phyloP scores from a whole-genome alignment of 2,888 invertebrate genomes.

The Dolichopus griseipennis region DNA sequence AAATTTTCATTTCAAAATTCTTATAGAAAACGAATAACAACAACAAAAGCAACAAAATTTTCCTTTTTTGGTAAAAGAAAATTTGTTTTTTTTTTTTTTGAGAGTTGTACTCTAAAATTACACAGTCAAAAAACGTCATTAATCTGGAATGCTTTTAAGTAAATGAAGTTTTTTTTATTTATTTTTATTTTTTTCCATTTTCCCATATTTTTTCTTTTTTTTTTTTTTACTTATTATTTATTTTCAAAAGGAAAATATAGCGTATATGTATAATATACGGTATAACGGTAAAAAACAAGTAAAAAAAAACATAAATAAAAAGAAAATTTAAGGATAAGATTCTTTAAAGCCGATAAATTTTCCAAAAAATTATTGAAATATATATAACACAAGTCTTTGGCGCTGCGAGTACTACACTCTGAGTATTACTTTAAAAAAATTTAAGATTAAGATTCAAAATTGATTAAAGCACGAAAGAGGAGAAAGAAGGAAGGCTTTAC shows the following conservation, averaged over 20 bases:
- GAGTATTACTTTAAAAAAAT: too few species aligned
- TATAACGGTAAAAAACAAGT: too few species aligned
- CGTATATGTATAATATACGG: too few species aligned
- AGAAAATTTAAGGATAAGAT: not conserved
- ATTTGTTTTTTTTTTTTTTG: not conserved
- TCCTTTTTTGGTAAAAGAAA: too few species aligned
- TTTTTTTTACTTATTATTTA: too few species aligned
- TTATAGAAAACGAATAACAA: not conserved
- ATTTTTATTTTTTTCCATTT: not conserved
- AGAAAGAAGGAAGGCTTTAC: too few species aligned
- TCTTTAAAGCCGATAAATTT: slow-evolving; percentile 1
- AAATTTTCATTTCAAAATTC: too few species aligned
- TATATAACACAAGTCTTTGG: too few species aligned
- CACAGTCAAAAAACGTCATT: not conserved
- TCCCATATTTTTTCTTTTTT: not conserved
- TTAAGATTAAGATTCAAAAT: not conserved
- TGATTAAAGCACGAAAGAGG: not conserved
- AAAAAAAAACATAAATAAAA: not conserved
- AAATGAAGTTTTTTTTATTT: not conserved
- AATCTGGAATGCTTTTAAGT: slow-evolving; percentile 6
- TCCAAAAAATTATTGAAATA: not conserved
- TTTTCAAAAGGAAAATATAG: too few species aligned
- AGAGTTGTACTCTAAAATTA: not conserved
- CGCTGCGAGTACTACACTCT: too few species aligned
- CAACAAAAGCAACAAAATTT: too few species aligned